Base-by-base conservation (phyloP, 37 sponge, comb jelly and placozoan species). In the Hormiphora californensis region DNA sequence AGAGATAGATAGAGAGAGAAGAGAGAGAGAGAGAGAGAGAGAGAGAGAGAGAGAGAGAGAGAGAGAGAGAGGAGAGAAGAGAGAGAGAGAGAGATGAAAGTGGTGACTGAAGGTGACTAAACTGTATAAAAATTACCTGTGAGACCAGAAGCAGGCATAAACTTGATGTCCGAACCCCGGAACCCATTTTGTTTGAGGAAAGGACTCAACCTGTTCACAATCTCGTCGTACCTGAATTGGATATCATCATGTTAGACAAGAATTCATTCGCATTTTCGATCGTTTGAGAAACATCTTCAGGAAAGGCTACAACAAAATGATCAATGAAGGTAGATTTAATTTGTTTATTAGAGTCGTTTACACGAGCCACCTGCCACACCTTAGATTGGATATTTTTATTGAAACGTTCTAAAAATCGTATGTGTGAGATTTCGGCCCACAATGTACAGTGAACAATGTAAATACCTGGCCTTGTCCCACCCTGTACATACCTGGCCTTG, bases 181-280 rank as follows among this genome's bases (percentile, higher is more conserved):
- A 94, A 98, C 55, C 99, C 99, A 65, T 92, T 93, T 55, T 92
- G 93, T 86, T 98, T 98, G 57, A 98, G 89, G 61, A 93, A 98
- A 22, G 99, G 99, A 11, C 89, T 89, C 40, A 98, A 78, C 54
- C 95, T 93, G 25, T 68, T 91, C 85, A 90, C 90, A 49, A 94
- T 93, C 69, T 98, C 99, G 36, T 98, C 99, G 81, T 91, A 96
- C 32, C 95, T 93, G 54, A 88, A n/a, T n/a, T n/a, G n/a, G n/a
- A n/a, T n/a, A n/a, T n/a, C n/a, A n/a, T n/a, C n/a, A n/a, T n/a
- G n/a, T n/a, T n/a, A n/a, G n/a, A n/a, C n/a, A n/a, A n/a, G n/a
- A n/a, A n/a, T n/a, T n/a, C n/a, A n/a, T n/a, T n/a, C n/a, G n/a
- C n/a, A n/a, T n/a, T n/a, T n/a, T n/a, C n/a, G n/a, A n/a, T n/a